Evolutionary conservation across 2,888 invertebrate genomes (phyloP), one percentile per base, ranked within the genome.

Genomic region (Andrena dorsata): DNA sequence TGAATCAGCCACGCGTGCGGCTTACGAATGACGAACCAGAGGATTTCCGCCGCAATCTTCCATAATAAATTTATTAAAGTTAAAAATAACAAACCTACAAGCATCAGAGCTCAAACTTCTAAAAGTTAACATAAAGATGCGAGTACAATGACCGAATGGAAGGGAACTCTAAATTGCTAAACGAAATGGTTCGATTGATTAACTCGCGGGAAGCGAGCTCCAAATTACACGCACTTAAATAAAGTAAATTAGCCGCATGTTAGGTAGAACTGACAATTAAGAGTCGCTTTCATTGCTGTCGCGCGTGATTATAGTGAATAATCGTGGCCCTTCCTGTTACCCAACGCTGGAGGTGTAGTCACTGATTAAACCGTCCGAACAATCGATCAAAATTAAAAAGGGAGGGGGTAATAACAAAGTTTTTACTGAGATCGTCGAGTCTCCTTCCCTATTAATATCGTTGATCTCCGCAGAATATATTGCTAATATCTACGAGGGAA

Each of bases 401-500:
- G 20, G 53, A 53, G 2, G 53, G 20, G 53, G n/a, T 28, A 10
- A 63, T 32, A 35, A 23, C 23, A 47, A 70, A 30, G 60, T 30
- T 60, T 60, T 20, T 30, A 20, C 28, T 28, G 16, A 13, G 20
- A n/a, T 3, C n/a, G 20, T 2, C n/a, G 26, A 26, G 3, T 64
- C 6, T 53, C n/a, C 32, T 28, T 8, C 20, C 2, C 13, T 32
- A 56, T 65, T 30, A 58, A 32, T 32, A 74, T 58, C 23, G 26
- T 7, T n/a, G 47, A 65, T 53, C 56, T 60, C 58, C 66, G 23
- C 58, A 23, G 16, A 74, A 60, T 58, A 47, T 66, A 68, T 68
- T 51, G 41, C 41, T 26, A 56, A 76, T 72, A 66, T 72, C 20
- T 26, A n/a, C 10, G 32, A n/a, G 32, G 28, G 2, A 32, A 26